Evolutionary conservation across 2,888 invertebrate genomes (phyloP), one percentile per base, ranked within the genome.

Genomic region (Perizoma flavofasciatum): DNA sequence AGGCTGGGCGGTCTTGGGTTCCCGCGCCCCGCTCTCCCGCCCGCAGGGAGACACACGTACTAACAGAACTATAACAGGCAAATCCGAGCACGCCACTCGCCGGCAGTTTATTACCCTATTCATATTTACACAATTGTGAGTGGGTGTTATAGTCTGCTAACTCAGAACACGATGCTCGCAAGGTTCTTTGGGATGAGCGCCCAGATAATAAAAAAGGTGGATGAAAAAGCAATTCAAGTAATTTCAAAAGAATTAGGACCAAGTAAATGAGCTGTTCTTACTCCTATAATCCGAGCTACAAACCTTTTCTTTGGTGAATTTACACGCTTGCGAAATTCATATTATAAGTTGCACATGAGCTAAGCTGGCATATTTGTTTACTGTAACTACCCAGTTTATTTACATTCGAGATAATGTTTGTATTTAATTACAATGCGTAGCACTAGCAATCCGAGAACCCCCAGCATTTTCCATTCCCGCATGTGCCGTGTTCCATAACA

Each of bases 51-150:
- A 72, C 77, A 79, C 86, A 87, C 87, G 87, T 89, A 83, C 22
- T 22, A 22, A 22, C 85, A 75, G 72, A 85, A 88, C 84, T 88
- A 82, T 77, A 83, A 78, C 83, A 81, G 79, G 83, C 86, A 89
- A 89, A 89, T 87, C 86, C 83, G 75, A 85, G 85, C 82, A 81
- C 81, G 80, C 74, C 78, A 79, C 81, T 83, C 83, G 81, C 77
- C 78, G 72, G 75, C 80, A 85, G 84, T 89, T 88, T 89, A 89
- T 88, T 88, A 86, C 85, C 84, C 83, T 81, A 83, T 85, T 89
- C 86, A 88, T 89, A 88, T 88, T 88, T 88, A 86, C 86, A 88
- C 86, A 83, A 85, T 61, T 83, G 86, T 75, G 78, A 85, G 85
- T 82, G 82, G 81, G 84, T 85, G 86, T 85, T 83, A 61, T 55